Evolutionary conservation across 2,888 invertebrate species (phyloP).

Genomic region (Spisula solida): DNA sequence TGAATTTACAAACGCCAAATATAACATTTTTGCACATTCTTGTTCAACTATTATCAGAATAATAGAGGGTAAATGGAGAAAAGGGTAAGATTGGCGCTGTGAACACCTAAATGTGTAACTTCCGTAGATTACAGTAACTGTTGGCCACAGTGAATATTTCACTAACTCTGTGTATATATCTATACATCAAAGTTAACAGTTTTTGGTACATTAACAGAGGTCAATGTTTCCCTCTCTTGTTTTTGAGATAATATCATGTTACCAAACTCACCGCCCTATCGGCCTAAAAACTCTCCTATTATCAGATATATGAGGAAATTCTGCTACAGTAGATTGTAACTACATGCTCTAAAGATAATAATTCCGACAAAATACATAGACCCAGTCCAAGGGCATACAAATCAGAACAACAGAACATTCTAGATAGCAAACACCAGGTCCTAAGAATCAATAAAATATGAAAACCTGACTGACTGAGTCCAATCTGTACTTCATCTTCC

Average conservation of each 20-base stretch:
- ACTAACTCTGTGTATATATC: not conserved
- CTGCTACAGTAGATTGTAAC: not conserved
- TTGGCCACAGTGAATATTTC: no score
- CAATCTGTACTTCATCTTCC: no score
- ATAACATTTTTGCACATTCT: no score
- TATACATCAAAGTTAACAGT: constrained; percentile 1
- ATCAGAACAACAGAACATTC: not conserved
- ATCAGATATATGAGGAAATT: constrained; percentile 17
- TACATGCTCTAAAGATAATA: not conserved
- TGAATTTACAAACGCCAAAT: no score
- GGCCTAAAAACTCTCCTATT: constrained; percentile 8
- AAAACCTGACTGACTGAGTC: no score
- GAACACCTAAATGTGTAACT: no score
- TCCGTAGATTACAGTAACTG: no score
- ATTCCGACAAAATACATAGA: not conserved
- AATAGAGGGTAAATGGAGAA: no score
- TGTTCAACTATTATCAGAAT: no score
- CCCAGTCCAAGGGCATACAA: not conserved
- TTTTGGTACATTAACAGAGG: not conserved
- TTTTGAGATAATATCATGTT: constrained; percentile 3
- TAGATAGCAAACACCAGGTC: not conserved
- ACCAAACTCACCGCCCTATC: constrained; percentile 13
- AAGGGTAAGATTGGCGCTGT: no score
- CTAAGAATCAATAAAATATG: no score
- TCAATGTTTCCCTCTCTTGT: constrained; percentile 9